Evolutionary conservation across 92 coral and sea anemone species (phyloP), one percentile per base, ranked within the genome.

Genomic region (Epizoanthus fatuus): DNA sequence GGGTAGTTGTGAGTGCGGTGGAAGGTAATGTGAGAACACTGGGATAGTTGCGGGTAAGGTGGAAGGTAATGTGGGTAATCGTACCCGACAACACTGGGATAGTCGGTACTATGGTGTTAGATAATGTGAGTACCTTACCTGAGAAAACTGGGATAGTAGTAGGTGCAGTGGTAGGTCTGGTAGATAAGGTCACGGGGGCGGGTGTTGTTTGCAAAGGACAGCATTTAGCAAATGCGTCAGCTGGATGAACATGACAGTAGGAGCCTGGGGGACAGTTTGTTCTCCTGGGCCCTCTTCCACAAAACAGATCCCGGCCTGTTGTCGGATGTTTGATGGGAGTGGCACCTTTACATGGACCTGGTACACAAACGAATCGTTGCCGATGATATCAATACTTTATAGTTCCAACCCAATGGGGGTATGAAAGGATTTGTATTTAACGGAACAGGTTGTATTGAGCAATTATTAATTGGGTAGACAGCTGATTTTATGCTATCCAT

Each of bases 281-380:
- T 6, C 32, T 54, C 51, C 35, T 58, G 16, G 82, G 70, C 8
- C 82, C 82, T 39, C 70, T 45, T 58, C 82, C 82, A 58, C 82
- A 77, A 77, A 77, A 17, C 70, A 77, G 69, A 60, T 77, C 82
- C 69, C 32, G 42, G 57, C 70, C 82, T 4, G 70, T 77, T 40
- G 5, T 77, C 14, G 82, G 68, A 20, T 77, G 57, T 44, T 60
- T 77, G 37, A 77, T 20, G 69, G 82, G 69, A 37, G 82, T 12
- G 69, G 16, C 57, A 12, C 82, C 82, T 42, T 77, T 77, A 60
- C 82, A 77, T 20, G 82, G 82, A 39, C 69, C 82, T 75, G 53
- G 69, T 17, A 60, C 44, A 39, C 38, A 44, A 58, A 57, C 13
- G 17, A n/a, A 17, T 22, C 19, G 10, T 63, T 64, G 70, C 16